phyloP scores from a whole-genome alignment of 2,797 vertebrate species.

The Tarsius wallacei region DNA sequence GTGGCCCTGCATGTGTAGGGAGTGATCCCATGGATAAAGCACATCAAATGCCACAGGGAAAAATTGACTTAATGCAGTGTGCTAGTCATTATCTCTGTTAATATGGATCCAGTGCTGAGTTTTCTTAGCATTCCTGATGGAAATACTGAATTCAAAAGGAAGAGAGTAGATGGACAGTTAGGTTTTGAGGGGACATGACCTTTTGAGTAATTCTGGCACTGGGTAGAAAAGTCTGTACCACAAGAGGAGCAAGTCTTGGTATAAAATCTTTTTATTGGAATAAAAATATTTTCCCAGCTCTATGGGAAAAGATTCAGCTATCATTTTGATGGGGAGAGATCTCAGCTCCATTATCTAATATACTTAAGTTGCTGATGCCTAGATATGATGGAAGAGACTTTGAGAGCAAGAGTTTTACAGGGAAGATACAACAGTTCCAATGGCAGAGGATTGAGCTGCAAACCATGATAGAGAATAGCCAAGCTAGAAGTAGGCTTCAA shows the following conservation, averaged over 20 bases:
- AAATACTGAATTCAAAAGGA: background rate
- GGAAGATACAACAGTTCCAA: background rate
- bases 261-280: background rate
- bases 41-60: background rate
- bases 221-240: background rate
- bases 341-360: background rate
- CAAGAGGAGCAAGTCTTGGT: background rate
- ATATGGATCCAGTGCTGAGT: background rate
- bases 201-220: background rate
- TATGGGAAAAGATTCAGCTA: background rate
- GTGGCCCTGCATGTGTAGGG: background rate
- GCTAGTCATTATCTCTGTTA: background rate
- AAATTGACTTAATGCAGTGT: background rate
- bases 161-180: background rate
- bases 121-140: background rate
- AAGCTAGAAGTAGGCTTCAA: background rate
- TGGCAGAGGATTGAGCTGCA: background rate
- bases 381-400: background rate
- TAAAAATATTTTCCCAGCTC: too few species aligned
- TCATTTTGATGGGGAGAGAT: background rate
- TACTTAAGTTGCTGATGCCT: background rate
- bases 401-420: background rate
- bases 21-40: background rate
- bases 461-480: background rate
- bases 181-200: background rate